A percentile compares a stretch with the other conserved stretches of the same genome.
Conservation (phyloP, 23 tunicate genomes). For the Trididemnum nubilum region DNA sequence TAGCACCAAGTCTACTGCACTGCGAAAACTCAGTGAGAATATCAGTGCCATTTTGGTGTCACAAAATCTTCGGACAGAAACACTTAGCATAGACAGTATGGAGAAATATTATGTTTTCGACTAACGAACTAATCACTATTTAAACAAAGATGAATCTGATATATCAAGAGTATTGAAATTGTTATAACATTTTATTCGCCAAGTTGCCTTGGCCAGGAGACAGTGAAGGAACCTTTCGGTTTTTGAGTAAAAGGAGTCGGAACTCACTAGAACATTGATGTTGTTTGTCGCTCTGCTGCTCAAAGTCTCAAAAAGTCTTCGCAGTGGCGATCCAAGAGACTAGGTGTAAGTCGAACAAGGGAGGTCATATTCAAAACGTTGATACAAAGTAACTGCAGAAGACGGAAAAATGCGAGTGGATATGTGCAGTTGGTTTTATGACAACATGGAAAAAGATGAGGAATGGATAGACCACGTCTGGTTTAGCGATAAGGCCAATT, state of each 20-base stretch:
- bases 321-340: not conserved
- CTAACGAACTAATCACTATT: not conserved
- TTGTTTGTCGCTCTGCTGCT: not conserved
- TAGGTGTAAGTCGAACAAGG: not conserved
- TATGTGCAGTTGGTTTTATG: not conserved
- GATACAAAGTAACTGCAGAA: not conserved
- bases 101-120: not conserved
- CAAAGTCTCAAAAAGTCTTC: not conserved
- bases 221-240: too few species aligned
- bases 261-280: not conserved
- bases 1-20: not conserved
- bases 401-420: not conserved
- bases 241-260: too few species aligned
- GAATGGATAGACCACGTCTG: not conserved
- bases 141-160: not conserved
- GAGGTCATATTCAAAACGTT: not conserved
- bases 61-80: not conserved
- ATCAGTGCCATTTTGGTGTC: not conserved
- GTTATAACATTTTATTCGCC: too few species aligned
- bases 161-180: too few species aligned
- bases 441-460: not conserved
- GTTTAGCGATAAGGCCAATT: not conserved
- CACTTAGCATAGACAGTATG: too few species aligned
- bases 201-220: too few species aligned
- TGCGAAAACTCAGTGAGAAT: not conserved